A percentile compares a stretch with the other conserved stretches of the same genome.
Conservation (phyloP, 2,888 invertebrate genomes). For the Chymomyza caudatula region DNA sequence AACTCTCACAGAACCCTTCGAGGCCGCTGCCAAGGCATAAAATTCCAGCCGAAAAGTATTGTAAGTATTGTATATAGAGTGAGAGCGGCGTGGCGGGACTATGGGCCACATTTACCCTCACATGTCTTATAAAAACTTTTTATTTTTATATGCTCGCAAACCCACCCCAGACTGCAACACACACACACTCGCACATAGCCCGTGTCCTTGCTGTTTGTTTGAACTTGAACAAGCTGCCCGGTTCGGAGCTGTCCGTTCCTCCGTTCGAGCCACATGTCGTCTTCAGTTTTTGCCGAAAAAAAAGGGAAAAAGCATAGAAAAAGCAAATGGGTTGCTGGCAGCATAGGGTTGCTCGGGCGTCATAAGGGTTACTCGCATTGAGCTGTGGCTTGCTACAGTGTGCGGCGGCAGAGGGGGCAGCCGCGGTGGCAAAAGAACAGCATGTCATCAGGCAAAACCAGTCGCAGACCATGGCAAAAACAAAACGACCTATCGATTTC, state of each 20-base stretch:
- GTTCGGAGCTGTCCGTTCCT: slow-evolving; percentile 1
- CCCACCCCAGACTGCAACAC: slow-evolving; percentile 50
- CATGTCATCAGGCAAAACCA: slow-evolving; percentile 52
- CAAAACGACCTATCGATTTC: slow-evolving; percentile 64
- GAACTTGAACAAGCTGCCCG: slow-evolving; percentile 55
- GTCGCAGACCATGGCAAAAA: slow-evolving; percentile 48
- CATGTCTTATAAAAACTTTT: slow-evolving; percentile 70
- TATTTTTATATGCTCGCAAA: slow-evolving; percentile 62
- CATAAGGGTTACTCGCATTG: slow-evolving; percentile 61
- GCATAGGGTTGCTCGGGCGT: slow-evolving; percentile 53
- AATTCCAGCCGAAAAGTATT: background rate
- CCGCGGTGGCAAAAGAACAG: slow-evolving; percentile 30
- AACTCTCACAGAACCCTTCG: slow-evolving; percentile 60
- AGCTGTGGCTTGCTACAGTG: slow-evolving; percentile 13
- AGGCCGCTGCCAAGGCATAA: slow-evolving; percentile 19
- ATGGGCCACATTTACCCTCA: slow-evolving; percentile 44
- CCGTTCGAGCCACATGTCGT: slow-evolving; percentile 59
- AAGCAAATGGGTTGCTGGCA: slow-evolving; percentile 63
- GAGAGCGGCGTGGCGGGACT: background rate
- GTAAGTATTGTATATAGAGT: slow-evolving; percentile 28
- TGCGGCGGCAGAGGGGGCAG: background rate
- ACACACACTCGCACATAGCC: slow-evolving; percentile 18
- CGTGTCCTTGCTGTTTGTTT: slow-evolving; percentile 61
- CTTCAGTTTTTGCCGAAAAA: slow-evolving; percentile 38
- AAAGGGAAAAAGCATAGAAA: slow-evolving; percentile 52